Evolutionary conservation across 2,888 invertebrate genomes (phyloP), one percentile per base, ranked within the genome.

Genomic region (Magallana nippona): DNA sequence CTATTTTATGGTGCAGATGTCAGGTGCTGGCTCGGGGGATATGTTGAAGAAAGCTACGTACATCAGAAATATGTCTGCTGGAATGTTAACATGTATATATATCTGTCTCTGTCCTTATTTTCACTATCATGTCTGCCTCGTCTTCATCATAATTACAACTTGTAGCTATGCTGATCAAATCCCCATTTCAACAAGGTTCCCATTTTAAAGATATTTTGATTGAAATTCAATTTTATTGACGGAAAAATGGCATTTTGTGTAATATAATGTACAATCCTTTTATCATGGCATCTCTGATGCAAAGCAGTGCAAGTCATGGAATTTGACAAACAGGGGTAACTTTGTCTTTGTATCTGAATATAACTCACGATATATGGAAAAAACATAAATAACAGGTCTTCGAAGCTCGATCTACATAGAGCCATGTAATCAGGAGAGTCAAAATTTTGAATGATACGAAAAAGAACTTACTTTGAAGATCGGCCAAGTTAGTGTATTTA

Each of bases 1-100:
- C 71, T 71, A 71, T 71, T 71, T 71, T 71, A 71, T 71, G 71
- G 71, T 71, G 71, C 71, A 71, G 71, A 71, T 71, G 71, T 71
- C 71, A 71, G 71, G 71, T 71, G 44, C 44, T 44, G 44, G 44
- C 8, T 44, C 0, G 5, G 71, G 71, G 27, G 13, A 27, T 71
- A 32, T 22, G 32, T 10, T 1, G 1, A 71, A 71, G 71, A 71
- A 71, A 27, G 19, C 71, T 71, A 13, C 27, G 44, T 44, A 44
- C 44, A 22, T 71, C 22, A n/a, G n/a, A 19, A 60, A 19, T 19
- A 60, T 19, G 19, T 19, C 60, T 60, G n/a, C 60, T 60, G 15
- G 71, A 71, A 71, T 71, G 71, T 71, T 71, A 27, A 71, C 27
- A 32, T 32, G 15, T 44, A 44, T 32, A 60, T 17, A 32, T 71